Base-by-base conservation (phyloP, 2,888 invertebrate species). In the Melipona beecheii region DNA sequence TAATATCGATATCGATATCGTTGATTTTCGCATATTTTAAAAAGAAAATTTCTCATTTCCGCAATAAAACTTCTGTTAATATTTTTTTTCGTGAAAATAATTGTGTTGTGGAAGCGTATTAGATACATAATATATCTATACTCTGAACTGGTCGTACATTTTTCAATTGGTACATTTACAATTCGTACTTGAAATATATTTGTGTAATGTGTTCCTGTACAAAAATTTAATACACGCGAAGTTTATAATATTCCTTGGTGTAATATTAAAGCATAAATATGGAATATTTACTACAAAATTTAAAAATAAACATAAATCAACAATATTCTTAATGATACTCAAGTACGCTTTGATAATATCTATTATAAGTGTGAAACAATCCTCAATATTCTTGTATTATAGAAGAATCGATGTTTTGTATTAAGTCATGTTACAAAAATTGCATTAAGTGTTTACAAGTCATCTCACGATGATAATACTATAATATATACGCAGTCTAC, bases 271-370 rank as follows among this genome's bases (percentile, higher is more conserved):
- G 56, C 71, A 79, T 68, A 31, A 75, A 79, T 76, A 77, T 79
- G 50, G 31, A 75, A 77, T 78, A 83, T 73, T 81, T 79, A 69
- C 36, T 83, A 81, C 66, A 64, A 81, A 72, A 72, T 87, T 81
- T 75, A 64, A 79, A 80, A 75, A 74, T 65, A 73, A 56, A 74
- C 64, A 65, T 52, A 62, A 70, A 74, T 71, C 74, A 83, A 81
- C 74, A 84, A 75, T 81, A 69, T 71, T 58, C 79, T 81, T 86
- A 81, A 66, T 76, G 66, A 81, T 84, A 86, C 60, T 79, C 86
- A 86, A 86, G 84, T 87, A 86, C 86, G 78, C 66, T 52, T 73
- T 60, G 49, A 75, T 81, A 86, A 86, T 81, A 87, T 77, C 84
- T 84, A 83, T 80, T 76, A 65, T 85, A 84, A 81, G 78, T 70